phyloP scores from a whole-genome alignment of 2,888 invertebrate species.

The Drosophila demipolita region DNA sequence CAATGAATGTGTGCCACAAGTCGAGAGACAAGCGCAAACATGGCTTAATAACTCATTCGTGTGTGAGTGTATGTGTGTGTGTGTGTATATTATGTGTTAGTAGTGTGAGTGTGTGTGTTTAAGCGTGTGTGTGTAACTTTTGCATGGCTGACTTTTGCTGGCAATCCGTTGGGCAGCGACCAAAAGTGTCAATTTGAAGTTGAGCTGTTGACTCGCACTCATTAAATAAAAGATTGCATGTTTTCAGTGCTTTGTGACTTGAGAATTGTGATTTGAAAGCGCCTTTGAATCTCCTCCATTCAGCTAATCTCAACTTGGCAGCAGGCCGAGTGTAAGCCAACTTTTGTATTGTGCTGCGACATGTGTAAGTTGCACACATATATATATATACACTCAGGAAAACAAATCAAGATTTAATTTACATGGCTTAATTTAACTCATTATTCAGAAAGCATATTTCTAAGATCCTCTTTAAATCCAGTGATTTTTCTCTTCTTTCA shows the following conservation, averaged over 20 bases:
- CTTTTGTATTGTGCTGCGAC: slow-evolving; percentile 39
- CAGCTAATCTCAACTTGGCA: slow-evolving; percentile 49
- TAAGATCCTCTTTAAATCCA: too few relatives aligned
- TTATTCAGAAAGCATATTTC: too few relatives aligned
- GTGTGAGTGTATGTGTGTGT: slow-evolving; percentile 32
- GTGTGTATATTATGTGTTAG: slow-evolving; percentile 8
- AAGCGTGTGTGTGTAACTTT: slow-evolving; percentile 34
- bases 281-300: slow-evolving; percentile 2
- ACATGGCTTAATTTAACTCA: background rate
- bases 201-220: slow-evolving; percentile 77
- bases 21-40: slow-evolving; percentile 70
- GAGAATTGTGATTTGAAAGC: slow-evolving; percentile 39
- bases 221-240: slow-evolving; percentile 79
- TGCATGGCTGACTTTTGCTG: slow-evolving; percentile 43
- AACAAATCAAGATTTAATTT: background rate
- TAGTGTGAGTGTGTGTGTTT: slow-evolving; percentile 13
- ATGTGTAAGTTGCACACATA: slow-evolving; percentile 4
- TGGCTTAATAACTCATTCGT: slow-evolving; percentile 76
- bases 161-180: slow-evolving; percentile 27
- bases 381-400: background rate
- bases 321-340: slow-evolving; percentile 31
- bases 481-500: too few relatives aligned
- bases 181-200: slow-evolving; percentile 75
- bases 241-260: slow-evolving; percentile 70
- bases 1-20: slow-evolving; percentile 67